phyloP scores from a whole-genome alignment of 1,140 invertebrate genomes.

The Drosophila novamexicana region DNA sequence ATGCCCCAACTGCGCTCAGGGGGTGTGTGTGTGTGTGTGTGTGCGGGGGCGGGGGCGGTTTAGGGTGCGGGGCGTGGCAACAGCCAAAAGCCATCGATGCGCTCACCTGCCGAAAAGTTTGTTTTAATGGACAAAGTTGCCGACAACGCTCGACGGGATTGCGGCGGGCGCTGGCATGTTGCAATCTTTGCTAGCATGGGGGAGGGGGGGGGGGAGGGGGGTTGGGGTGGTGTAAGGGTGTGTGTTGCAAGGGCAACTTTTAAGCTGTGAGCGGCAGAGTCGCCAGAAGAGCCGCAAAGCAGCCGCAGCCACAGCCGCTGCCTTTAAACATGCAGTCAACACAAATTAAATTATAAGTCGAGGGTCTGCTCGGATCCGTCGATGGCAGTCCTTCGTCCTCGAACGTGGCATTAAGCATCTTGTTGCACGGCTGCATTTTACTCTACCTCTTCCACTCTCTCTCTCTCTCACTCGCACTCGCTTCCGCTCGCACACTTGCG shows the following conservation, averaged over 20 bases:
- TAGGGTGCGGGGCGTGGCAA: not conserved
- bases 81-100: slow-evolving; percentile 70
- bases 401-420: slow-evolving; percentile 37
- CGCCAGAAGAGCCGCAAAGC: not conserved
- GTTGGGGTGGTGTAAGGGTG: not conserved
- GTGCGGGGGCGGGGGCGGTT: no score
- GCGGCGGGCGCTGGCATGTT: slow-evolving; percentile 12
- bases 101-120: slow-evolving; percentile 76
- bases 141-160: slow-evolving; percentile 63
- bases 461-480: no score
- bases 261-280: slow-evolving; percentile 20
- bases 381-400: slow-evolving; percentile 5
- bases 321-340: slow-evolving; percentile 50
- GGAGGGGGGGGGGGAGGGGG: not conserved
- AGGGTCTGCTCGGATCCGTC: slow-evolving; percentile 19
- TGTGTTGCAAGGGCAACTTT: slow-evolving; percentile 26
- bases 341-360: slow-evolving; percentile 79
- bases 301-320: not conserved
- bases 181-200: slow-evolving; percentile 5
- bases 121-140: slow-evolving; percentile 79
- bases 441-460: not conserved
- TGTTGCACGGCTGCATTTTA: slow-evolving; percentile 24
- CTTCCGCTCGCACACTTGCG: slow-evolving; percentile 3
- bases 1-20: slow-evolving; percentile 6
- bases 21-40: not conserved